A percentile compares a stretch with the other conserved stretches of the same genome.
phyloP scores from a whole-genome alignment of 2,797 vertebrate genomes.

The Danio choprae region DNA sequence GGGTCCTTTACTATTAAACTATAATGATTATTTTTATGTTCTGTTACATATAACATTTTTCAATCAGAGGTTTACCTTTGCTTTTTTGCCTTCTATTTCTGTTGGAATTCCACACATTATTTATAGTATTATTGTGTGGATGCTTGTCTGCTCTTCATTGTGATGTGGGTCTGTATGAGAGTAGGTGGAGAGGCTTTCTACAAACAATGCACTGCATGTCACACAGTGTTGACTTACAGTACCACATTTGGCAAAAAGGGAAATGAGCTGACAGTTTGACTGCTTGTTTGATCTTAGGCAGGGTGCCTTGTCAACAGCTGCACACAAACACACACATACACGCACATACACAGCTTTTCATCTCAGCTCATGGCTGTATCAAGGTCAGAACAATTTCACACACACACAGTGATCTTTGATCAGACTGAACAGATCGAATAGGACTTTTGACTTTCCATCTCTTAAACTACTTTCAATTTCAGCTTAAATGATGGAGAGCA shows the following conservation, averaged over 20 bases:
- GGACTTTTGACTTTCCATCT: background rate
- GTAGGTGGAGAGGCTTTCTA: constrained; percentile 19
- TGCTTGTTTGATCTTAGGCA: constrained; percentile 27
- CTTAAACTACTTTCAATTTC: background rate
- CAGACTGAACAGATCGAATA: background rate
- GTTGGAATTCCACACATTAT: background rate
- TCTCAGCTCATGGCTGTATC: constrained; percentile 18
- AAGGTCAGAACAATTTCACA: constrained; percentile 38
- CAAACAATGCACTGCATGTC: constrained; percentile 15
- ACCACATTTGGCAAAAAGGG: constrained; percentile 20
- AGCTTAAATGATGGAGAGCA: constrained; percentile 2
- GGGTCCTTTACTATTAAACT: too few species aligned
- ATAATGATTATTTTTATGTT: too few species aligned
- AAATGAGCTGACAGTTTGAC: constrained; percentile 31
- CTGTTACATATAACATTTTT: too few species aligned
- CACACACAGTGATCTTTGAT: constrained; percentile 25
- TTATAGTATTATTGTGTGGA: background rate
- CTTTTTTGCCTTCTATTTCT: background rate
- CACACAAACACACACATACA: background rate
- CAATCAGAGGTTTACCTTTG: background rate
- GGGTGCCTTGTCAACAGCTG: constrained; percentile 26
- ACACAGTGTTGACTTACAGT: constrained; percentile 16
- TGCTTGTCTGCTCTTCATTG: constrained; percentile 7
- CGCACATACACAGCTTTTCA: constrained; percentile 1
- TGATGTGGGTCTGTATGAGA: background rate